Conservation (phyloP, 2,888 invertebrate species). For the Acronicta leporina region DNA sequence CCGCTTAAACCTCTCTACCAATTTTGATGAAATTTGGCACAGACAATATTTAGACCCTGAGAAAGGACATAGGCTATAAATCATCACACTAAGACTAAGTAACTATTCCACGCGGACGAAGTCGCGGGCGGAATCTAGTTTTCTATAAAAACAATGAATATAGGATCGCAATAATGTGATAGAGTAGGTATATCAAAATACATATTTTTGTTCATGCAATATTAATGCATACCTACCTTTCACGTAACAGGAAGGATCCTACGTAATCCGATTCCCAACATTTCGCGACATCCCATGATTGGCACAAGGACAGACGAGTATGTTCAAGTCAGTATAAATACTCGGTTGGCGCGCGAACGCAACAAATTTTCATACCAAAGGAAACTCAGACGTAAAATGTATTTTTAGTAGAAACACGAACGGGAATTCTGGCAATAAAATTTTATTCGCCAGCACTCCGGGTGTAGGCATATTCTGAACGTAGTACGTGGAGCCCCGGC, state of each 20-base stretch:
- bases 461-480: constrained; percentile 53
- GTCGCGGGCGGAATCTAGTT: too few species aligned
- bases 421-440: constrained; percentile 65
- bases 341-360: constrained; percentile 48
- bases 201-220: constrained; percentile 30
- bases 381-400: constrained; percentile 62
- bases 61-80: too few species aligned
- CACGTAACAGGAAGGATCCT: constrained; percentile 54
- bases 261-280: constrained; percentile 50
- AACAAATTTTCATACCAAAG: constrained; percentile 68
- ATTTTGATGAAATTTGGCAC: too few species aligned
- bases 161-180: too few species aligned
- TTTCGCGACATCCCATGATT: constrained; percentile 47
- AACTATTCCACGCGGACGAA: too few species aligned
- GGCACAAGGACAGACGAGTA: constrained; percentile 38
- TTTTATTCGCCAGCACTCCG: constrained; percentile 62
- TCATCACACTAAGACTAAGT: too few species aligned
- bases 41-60: too few species aligned
- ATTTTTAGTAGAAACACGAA: constrained; percentile 61
- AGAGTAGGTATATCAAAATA: constrained; percentile 20
- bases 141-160: too few species aligned
- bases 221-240: constrained; percentile 44
- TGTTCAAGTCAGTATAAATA: constrained; percentile 36
- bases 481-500: constrained; percentile 41
- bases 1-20: too few species aligned